Percentiles rank a stretch among this genome's conserved stretches.
These are phyloP conservation scores for Notodonta dromedarius DNA, from an alignment of 2,888 invertebrate species.

Conservation along the genomic window DNA sequence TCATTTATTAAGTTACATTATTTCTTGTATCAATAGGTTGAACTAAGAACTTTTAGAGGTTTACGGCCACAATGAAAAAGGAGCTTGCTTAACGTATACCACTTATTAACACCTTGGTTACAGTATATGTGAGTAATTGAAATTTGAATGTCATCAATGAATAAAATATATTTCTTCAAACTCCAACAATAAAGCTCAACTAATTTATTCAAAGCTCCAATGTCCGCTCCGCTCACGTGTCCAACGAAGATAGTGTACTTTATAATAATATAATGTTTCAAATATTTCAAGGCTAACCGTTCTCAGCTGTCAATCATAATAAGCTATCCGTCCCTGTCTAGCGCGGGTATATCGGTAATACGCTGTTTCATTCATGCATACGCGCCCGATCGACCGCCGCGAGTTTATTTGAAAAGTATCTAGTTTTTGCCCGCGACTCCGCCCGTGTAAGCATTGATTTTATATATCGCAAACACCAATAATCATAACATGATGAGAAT, in stretches of 20 bases:
- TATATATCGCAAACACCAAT: not conserved
- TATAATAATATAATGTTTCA: conserved; percentile 84
- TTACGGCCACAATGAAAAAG: no score
- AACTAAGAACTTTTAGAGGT: no score
- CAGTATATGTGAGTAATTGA: no score
- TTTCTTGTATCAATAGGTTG: no score
- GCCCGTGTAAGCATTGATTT: not conserved
- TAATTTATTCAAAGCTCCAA: conserved; percentile 39
- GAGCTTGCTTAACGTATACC: no score
- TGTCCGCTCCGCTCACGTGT: conserved; percentile 71
- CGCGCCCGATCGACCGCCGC: conserved; percentile 74
- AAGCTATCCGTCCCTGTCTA: conserved; percentile 76
- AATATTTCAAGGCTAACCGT: conserved; percentile 85
- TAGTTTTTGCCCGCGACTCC: not conserved
- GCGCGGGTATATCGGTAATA: conserved; percentile 56
- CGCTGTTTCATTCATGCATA: conserved; percentile 61
- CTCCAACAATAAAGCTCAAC: conserved; percentile 25
- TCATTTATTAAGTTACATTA: no score
- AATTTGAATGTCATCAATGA: not conserved
- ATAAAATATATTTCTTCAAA: not conserved
- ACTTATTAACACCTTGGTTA: no score
- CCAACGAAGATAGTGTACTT: conserved; percentile 80
- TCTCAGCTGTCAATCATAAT: conserved; percentile 85
- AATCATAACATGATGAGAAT: no score
- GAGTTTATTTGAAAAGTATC: conserved; percentile 75